Evolutionary conservation across 2,113 vertebrate genomes (phyloP).

Genomic region (Sakesphorus luctuosus): DNA sequence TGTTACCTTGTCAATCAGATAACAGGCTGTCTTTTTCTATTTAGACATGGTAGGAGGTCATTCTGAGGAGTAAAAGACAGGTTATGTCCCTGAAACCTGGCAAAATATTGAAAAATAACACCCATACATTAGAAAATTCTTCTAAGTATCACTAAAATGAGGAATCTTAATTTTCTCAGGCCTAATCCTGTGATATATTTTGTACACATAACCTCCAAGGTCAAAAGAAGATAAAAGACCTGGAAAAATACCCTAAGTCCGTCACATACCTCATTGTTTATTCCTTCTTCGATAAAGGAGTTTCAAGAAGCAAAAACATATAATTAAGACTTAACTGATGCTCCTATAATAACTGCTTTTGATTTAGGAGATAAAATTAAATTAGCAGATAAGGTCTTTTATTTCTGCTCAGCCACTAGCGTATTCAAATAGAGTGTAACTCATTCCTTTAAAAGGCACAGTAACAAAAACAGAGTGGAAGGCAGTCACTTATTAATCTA

Average conservation of each 20-base stretch:
- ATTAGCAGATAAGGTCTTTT: constrained; percentile 53
- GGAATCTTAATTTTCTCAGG: constrained; percentile 51
- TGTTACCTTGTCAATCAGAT: background rate
- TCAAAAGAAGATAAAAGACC: constrained; percentile 44
- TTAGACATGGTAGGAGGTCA: background rate
- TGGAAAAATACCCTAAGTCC: background rate
- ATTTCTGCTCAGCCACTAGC: background rate
- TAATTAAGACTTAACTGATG: constrained; percentile 40
- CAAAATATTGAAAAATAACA: background rate
- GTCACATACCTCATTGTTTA: background rate
- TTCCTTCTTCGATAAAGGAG: constrained; percentile 6
- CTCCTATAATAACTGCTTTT: constrained; percentile 41
- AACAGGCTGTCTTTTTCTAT: background rate
- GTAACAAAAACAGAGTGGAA: constrained; percentile 21
- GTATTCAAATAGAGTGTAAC: background rate
- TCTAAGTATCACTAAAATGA: background rate
- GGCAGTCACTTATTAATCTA: constrained; percentile 28
- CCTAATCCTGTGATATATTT: background rate
- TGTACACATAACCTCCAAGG: constrained; percentile 25
- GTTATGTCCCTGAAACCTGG: background rate
- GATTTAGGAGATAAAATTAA: constrained; percentile 55
- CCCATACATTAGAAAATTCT: background rate
- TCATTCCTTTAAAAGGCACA: constrained; percentile 8
- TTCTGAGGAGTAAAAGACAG: background rate
- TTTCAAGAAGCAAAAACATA: constrained; percentile 40